phyloP scores from a whole-genome alignment of 2,888 invertebrate genomes.

The Petrophora chlorosata region DNA sequence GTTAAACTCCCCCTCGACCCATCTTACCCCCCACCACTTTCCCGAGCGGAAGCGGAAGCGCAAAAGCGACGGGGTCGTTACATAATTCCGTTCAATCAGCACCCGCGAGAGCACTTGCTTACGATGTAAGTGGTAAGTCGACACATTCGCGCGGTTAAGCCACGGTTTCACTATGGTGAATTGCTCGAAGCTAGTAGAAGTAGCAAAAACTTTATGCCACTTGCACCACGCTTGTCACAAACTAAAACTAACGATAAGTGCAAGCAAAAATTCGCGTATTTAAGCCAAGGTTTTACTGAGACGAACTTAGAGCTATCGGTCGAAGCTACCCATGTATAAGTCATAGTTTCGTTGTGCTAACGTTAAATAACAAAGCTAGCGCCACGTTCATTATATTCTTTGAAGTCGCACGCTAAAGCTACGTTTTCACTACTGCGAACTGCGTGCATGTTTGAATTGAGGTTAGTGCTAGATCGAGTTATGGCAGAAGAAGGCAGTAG shows the following conservation, averaged over 20 bases:
- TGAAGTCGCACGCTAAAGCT: too few species aligned
- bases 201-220: too few species aligned
- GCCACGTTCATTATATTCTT: too few species aligned
- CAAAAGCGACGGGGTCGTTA: slow-evolving; percentile 19
- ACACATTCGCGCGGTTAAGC: slow-evolving; percentile 19
- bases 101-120: slow-evolving; percentile 22
- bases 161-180: not conserved
- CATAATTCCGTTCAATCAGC: slow-evolving; percentile 31
- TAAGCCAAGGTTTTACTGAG: slow-evolving; percentile 4
- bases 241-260: too few species aligned
- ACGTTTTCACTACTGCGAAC: slow-evolving; percentile 3
- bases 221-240: too few species aligned
- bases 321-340: not conserved
- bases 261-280: slow-evolving; percentile 14
- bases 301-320: not conserved
- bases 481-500: too few species aligned
- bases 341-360: not conserved
- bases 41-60: slow-evolving; percentile 12
- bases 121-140: slow-evolving; percentile 27
- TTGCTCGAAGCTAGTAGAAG: too few species aligned
- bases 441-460: too few species aligned
- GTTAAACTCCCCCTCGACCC: not conserved
- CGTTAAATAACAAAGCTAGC: too few species aligned
- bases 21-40: not conserved
- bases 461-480: too few species aligned